phyloP scores from a whole-genome alignment of 2,888 invertebrate genomes.

The Andrena dorsata region DNA sequence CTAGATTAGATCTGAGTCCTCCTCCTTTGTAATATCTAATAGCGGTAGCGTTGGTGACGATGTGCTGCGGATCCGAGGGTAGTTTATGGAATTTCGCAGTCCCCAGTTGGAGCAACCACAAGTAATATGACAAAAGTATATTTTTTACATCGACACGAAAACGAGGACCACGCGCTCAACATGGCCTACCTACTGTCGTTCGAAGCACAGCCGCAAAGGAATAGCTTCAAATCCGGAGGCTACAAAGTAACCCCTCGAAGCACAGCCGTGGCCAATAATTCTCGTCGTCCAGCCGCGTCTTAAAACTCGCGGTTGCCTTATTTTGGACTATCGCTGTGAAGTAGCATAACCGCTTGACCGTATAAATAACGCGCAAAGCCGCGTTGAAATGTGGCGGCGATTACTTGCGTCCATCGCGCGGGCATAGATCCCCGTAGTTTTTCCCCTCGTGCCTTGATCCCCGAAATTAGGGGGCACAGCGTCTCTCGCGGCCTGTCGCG shows the following conservation, averaged over 20 bases:
- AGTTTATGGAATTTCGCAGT: too few species aligned
- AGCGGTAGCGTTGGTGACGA: too few species aligned
- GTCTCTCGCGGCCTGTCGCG: conserved; percentile 38
- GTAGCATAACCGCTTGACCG: conserved; percentile 62
- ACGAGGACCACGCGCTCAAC: neutral
- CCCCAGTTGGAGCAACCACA: too few species aligned
- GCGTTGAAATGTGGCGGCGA: conserved; percentile 66
- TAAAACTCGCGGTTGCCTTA: conserved; percentile 57
- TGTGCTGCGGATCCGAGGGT: too few species aligned
- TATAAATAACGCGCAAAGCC: conserved; percentile 69
- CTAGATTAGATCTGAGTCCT: too few species aligned
- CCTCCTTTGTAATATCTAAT: too few species aligned
- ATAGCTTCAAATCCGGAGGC: conserved; percentile 19
- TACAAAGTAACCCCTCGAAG: conserved; percentile 45
- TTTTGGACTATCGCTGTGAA: conserved; percentile 59
- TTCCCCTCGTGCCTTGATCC: conserved; percentile 65
- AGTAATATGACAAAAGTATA: too few species aligned
- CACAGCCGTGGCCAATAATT: conserved; percentile 50
- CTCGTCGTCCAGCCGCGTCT: conserved; percentile 43
- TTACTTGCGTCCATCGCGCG: conserved; percentile 66
- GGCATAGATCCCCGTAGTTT: conserved; percentile 63
- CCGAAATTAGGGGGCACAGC: conserved; percentile 68
- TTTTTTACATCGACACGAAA: neutral
- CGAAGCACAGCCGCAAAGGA: neutral
- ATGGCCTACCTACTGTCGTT: neutral